These are phyloP conservation scores for Eremophila alpestris DNA, from an alignment of 2,797 vertebrate genomes.

Conservation along the genomic window DNA sequence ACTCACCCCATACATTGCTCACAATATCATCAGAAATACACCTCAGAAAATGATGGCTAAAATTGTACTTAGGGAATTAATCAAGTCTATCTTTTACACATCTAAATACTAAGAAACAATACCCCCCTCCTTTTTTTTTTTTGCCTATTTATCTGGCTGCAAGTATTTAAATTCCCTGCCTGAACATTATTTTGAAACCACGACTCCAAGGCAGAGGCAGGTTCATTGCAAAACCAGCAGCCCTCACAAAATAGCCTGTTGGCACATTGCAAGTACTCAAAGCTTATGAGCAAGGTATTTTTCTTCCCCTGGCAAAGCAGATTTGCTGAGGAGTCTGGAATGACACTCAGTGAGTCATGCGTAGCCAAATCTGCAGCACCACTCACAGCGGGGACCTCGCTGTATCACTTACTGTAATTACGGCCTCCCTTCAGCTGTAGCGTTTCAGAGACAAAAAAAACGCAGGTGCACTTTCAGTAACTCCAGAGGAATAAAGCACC, in stretches of 20 bases:
- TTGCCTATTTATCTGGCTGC: not conserved
- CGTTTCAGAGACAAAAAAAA: not conserved
- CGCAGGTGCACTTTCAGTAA: not conserved
- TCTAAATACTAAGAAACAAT: not conserved
- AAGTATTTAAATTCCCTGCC: not conserved
- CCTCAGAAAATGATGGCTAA: not conserved
- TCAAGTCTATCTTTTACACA: not conserved
- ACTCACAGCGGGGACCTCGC: not conserved
- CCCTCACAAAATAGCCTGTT: not conserved
- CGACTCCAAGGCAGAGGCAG: not conserved
- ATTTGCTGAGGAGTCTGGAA: not conserved
- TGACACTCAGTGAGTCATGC: not conserved
- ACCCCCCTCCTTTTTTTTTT: accelerated
- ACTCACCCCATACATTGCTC: not conserved
- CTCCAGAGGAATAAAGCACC: slow-evolving; percentile 33
- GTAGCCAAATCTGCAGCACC: not conserved
- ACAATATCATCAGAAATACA: not conserved
- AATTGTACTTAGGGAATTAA: not conserved
- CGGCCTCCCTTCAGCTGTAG: not conserved
- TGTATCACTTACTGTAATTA: not conserved
- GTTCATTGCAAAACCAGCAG: not conserved
- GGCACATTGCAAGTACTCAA: not conserved
- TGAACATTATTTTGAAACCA: not conserved
- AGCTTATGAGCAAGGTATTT: not conserved
- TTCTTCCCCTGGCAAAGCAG: not conserved